These are phyloP conservation scores for Thalassophryne amazonica DNA, from an alignment of 2,797 vertebrate genomes.

Conservation along the genomic window DNA sequence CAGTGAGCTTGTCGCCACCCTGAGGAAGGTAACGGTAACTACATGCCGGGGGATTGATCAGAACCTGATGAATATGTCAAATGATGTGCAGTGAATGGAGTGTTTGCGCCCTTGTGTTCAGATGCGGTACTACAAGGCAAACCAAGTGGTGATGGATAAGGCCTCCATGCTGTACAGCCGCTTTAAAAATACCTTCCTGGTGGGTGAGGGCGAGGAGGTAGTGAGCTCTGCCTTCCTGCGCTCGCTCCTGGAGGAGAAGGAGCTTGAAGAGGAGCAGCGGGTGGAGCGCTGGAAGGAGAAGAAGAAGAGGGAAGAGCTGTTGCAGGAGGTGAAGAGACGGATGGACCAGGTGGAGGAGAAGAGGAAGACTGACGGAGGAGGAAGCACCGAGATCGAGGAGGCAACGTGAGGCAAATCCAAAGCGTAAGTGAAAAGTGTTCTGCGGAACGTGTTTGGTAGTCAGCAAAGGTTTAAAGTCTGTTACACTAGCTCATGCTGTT, in stretches of 20 bases:
- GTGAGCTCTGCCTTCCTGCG: constrained; percentile 88
- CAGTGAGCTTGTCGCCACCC: constrained; percentile 90
- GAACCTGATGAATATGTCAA: too few species aligned
- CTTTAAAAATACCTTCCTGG: constrained; percentile 93
- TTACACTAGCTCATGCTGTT: too few species aligned
- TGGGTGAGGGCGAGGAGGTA: constrained; percentile 89
- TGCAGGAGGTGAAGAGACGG: constrained; percentile 58
- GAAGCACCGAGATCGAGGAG: background rate
- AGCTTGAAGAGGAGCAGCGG: constrained; percentile 63
- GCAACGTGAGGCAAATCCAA: background rate
- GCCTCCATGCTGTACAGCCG: constrained; percentile 97
- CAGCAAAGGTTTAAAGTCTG: too few species aligned
- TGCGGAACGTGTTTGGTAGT: too few species aligned
- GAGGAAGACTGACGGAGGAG: background rate
- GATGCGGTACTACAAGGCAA: constrained; percentile 90
- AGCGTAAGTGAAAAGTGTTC: background rate
- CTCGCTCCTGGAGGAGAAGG: constrained; percentile 79
- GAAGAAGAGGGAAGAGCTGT: constrained; percentile 39
- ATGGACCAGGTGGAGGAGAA: constrained; percentile 40
- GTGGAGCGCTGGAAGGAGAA: constrained; percentile 35
- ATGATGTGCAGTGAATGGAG: too few species aligned
- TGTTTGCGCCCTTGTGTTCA: constrained; percentile 39
- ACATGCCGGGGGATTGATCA: too few species aligned
- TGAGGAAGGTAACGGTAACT: constrained; percentile 81
- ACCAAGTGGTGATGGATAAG: constrained; percentile 92